Base-by-base conservation (phyloP, 2,888 invertebrate genomes). In the Biston stratarius region DNA sequence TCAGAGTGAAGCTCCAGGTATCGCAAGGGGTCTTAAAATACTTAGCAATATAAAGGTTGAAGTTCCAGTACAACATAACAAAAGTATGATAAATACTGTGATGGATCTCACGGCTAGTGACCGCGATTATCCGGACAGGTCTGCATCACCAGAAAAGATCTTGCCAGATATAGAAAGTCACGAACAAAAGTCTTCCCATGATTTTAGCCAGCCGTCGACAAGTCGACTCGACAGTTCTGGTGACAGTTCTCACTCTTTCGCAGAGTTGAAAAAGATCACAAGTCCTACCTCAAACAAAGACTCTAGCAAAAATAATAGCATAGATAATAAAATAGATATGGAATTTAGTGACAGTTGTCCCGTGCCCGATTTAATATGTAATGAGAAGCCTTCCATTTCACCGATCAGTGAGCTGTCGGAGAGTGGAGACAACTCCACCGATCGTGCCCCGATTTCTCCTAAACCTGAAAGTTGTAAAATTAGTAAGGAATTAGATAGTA, bases 31-130 rank as follows among this genome's bases (percentile, higher is more conserved):
- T n/a, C 82, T 94, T 11, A 94, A 94, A 80, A 94, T 94, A 70
- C 82, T 94, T 47, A 94, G 94, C 76, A 94, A 94, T 74, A 91
- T 94, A 48, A 94, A 94, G 74, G 93, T 94, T n/a, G 94, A 94
- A 83, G 92, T 94, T 47, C 94, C 93, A 67, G 92, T 94, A 11
- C 90, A 92, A 74, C 93, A 91, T 81, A 84, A 88, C 71, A 92
- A 91, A 75, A 92, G 88, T 73, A 89, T 92, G 88, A 82, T 93
- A 34, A 91, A 93, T 67, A 92, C 91, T 38, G 86, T 94, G 1
- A 87, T 94, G 84, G 94, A 94, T 72, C 80, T 94, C 11, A 94
- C 94, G 7, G 78, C 90, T 24, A 83, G 80, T 74, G 92, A 94
- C 55, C 75, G 79, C 11, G 88, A 91, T 9, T 91, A 88, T 65